Evolutionary conservation across 2,113 vertebrate genomes (phyloP).

Genomic region (Chloroceryle aenea): DNA sequence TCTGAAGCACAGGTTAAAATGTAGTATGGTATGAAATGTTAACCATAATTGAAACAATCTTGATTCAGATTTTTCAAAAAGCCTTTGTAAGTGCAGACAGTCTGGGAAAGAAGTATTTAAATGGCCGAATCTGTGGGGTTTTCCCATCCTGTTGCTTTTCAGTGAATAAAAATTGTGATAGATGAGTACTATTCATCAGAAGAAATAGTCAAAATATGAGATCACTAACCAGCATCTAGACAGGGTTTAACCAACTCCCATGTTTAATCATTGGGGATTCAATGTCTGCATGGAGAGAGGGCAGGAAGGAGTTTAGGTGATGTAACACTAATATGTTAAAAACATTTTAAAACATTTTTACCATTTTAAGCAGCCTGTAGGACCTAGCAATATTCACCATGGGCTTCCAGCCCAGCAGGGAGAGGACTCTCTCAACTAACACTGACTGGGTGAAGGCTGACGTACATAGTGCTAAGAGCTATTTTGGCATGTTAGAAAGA

Average conservation of each 20-base stretch:
- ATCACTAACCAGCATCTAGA: slow-evolving; percentile 49
- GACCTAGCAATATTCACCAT: neutral
- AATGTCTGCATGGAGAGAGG: neutral
- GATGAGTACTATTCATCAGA: slow-evolving; percentile 25
- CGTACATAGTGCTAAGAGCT: accelerated
- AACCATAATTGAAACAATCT: slow-evolving; percentile 25
- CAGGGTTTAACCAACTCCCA: slow-evolving; percentile 35
- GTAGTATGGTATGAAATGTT: neutral
- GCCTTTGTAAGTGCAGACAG: slow-evolving; percentile 15
- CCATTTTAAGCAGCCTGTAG: neutral
- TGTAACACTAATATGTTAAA: neutral
- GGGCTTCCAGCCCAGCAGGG: neutral
- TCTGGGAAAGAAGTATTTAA: slow-evolving; percentile 42
- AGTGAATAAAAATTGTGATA: slow-evolving; percentile 21
- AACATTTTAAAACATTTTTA: neutral
- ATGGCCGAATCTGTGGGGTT: neutral
- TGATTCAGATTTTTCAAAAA: slow-evolving; percentile 17
- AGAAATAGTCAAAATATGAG: slow-evolving; percentile 59
- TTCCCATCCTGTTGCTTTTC: slow-evolving; percentile 25
- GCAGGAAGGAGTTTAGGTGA: neutral
- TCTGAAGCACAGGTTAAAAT: slow-evolving; percentile 32
- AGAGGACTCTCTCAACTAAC: neutral
- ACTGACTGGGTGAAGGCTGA: neutral
- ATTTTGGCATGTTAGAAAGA: neutral
- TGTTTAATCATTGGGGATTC: slow-evolving; percentile 31